A percentile compares a stretch with the other conserved stretches of the same genome.
Evolutionary conservation across 2,113 vertebrate species (phyloP).

Genomic region (Turnix velox): DNA sequence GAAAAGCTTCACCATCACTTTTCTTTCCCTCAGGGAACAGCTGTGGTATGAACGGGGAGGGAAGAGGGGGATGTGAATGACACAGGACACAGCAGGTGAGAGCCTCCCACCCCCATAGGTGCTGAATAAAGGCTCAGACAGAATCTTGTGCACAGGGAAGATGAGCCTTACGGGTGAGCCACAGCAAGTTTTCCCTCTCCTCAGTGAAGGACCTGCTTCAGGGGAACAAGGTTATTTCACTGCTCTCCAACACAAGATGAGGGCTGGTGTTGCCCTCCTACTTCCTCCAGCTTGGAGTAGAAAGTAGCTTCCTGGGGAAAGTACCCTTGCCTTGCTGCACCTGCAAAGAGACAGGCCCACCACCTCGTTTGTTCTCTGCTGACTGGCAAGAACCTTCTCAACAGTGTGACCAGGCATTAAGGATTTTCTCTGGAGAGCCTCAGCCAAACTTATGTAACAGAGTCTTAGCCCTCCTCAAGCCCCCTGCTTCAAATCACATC

Average conservation of each 20-base stretch:
- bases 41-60: neutral
- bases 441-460: conserved; percentile 10
- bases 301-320: neutral
- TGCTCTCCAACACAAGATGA: neutral
- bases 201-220: neutral
- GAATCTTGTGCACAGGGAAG: neutral
- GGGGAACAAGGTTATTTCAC: neutral
- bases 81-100: neutral
- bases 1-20: neutral
- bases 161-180: neutral
- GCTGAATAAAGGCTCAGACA: neutral
- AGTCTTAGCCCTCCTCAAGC: neutral
- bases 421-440: neutral
- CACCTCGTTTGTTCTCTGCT: accelerated
- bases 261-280: accelerated
- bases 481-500: neutral
- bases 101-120: neutral
- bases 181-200: neutral
- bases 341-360: neutral
- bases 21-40: neutral
- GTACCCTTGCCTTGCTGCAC: neutral
- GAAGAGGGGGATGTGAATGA: neutral
- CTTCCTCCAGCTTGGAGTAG: neutral
- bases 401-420: neutral
- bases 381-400: neutral